Evolutionary conservation across 1,140 invertebrate genomes (phyloP), one percentile per base, ranked within the genome.

Genomic region (Bombus confusus): DNA sequence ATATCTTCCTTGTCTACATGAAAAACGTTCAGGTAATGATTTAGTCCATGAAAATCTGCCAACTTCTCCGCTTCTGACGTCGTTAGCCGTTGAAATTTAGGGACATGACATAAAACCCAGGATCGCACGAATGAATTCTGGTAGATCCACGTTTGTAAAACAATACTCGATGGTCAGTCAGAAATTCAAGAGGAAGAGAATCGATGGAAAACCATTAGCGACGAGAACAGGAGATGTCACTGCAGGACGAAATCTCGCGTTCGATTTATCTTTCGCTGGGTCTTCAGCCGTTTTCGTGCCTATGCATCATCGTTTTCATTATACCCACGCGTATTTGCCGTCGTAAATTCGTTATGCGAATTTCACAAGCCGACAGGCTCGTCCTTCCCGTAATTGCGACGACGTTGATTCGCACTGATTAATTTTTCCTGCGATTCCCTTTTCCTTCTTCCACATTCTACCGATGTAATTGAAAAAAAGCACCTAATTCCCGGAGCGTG

Each of bases 321-420:
- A 68, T 64, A 64, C n/a, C 34, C 47, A 59, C 39, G n/a, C 41
- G 62, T 41, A n/a, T 77, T 47, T 37, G 31, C 41, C 81, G 34
- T 15, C 34, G 73, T 52, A 31, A 77, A 77, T 64, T 76, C 73
- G 73, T 83, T 83, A 68, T 18, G 28, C 62, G 43, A 68, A 28
- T 31, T 31, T 41, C 62, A 34, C 71, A 31, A 59, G 6, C 39
- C 22, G 31, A 66, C 59, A 31, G 12, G 34, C 72, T 31, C 62
- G 74, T n/a, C 10, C 28, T 39, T 66, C 6, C 47, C 41, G 41
- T 77, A 52, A 83, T 83, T 68, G 34, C 81, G 37, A 57, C 74
- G 34, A 69, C 57, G 81, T 59, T 69, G 64, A 78, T 83, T 69
- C 74, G 62, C 34, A 22, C n/a, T 37, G 72, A 83, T 83, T 83